phyloP scores from a whole-genome alignment of 2,113 vertebrate genomes.

The Quiscalus mexicanus region DNA sequence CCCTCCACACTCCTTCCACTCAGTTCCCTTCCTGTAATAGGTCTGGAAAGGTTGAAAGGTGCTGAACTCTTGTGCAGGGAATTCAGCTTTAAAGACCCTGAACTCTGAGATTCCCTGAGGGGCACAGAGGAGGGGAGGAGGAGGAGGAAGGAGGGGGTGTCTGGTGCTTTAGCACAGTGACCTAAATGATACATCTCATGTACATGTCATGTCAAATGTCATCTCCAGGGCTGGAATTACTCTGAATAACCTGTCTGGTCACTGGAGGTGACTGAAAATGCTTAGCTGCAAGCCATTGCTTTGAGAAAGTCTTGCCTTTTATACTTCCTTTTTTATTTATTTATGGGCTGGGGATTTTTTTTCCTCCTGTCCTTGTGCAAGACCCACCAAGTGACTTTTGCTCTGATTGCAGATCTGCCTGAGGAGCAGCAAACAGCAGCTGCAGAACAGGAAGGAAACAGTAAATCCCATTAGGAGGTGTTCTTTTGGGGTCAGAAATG shows the following conservation, averaged over 20 bases:
- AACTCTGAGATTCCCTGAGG: slow-evolving; percentile 53
- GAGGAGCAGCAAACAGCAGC: background rate
- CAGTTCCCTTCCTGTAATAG: slow-evolving; percentile 31
- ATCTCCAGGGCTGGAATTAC: slow-evolving; percentile 51
- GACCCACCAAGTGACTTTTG: background rate
- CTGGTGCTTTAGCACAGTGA: slow-evolving; percentile 29
- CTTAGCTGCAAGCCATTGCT: slow-evolving; percentile 34
- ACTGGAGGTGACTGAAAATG: slow-evolving; percentile 26
- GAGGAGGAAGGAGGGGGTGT: background rate
- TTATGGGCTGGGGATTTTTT: background rate
- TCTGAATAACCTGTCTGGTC: slow-evolving; percentile 50
- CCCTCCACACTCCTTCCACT: background rate
- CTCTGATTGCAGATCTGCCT: background rate
- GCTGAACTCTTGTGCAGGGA: slow-evolving; percentile 48
- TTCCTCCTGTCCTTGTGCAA: background rate
- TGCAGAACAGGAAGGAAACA: background rate
- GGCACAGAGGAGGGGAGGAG: background rate
- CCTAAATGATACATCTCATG: slow-evolving; percentile 65
- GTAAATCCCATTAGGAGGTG: background rate
- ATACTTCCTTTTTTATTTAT: slow-evolving; percentile 11
- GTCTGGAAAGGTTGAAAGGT: slow-evolving; percentile 65
- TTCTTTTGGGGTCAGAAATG: background rate
- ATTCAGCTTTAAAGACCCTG: slow-evolving; percentile 62
- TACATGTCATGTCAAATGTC: slow-evolving; percentile 63
- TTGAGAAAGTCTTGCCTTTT: background rate